Conservation (phyloP, 2,113 vertebrate genomes). For the Tupaia tana region DNA sequence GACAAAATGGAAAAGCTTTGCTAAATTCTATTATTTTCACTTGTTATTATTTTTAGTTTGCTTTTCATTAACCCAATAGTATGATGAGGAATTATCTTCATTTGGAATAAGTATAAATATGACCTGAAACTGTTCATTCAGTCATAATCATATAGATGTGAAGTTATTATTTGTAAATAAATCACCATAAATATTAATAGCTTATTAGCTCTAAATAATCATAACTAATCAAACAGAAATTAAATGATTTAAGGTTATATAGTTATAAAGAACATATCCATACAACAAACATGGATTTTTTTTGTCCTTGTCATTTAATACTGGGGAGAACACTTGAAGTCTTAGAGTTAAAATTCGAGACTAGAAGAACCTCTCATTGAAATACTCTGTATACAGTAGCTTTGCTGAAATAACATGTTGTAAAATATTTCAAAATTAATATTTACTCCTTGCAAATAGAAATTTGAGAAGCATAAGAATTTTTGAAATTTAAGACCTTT, state of each 20-base stretch:
- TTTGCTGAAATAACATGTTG: not conserved
- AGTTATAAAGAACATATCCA: not conserved
- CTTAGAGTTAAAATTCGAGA: not conserved
- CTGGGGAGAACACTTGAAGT: not conserved
- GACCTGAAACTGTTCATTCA: not conserved
- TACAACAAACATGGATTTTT: not conserved
- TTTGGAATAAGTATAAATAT: not conserved
- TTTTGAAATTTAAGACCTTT: not conserved
- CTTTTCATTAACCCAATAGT: not conserved
- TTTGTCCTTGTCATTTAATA: not conserved
- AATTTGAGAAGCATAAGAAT: not conserved
- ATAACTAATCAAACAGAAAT: not conserved
- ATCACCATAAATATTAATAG: not conserved
- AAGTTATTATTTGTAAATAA: not conserved
- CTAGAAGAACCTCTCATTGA: not conserved
- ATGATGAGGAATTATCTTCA: not conserved
- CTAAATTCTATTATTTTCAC: not conserved
- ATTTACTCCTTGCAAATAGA: not conserved
- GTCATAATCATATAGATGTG: not conserved
- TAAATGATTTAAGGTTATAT: not conserved
- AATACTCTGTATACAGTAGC: not conserved
- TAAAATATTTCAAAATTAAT: not conserved
- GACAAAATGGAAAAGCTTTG: not conserved
- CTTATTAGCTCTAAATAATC: not conserved
- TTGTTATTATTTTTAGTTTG: not conserved